Evolutionary conservation across 1,140 invertebrate genomes (phyloP).

Genomic region (silkworm (Bombyx mori)): ASM3026992v2 NC_085114.1:8628001-8628500

Average conservation of each 20-base stretch:
- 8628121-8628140: constrained; percentile 48
- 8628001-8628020: too few species aligned
- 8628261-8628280: background rate
- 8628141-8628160: constrained; percentile 59
- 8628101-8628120: constrained; percentile 34
- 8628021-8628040: too few species aligned
- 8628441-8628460: too few species aligned
- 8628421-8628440: too few species aligned
- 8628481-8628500: constrained; percentile 8
- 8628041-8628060: too few species aligned
- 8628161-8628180: constrained; percentile 61
- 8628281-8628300: background rate
- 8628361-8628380: constrained; percentile 27
- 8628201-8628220: constrained; percentile 18
- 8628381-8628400: constrained; percentile 19
- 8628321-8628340: background rate
- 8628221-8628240: constrained; percentile 2
- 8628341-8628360: constrained; percentile 28
- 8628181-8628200: constrained; percentile 11
- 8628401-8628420: background rate
- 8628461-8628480: too few species aligned
- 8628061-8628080: constrained; percentile 15
- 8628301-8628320: constrained; percentile 3
- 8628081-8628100: constrained; percentile 9
- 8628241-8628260: too few species aligned